These are phyloP conservation scores for Lochmaea crataegi DNA, from an alignment of 2,888 invertebrate species.

Conservation along the genomic window DNA sequence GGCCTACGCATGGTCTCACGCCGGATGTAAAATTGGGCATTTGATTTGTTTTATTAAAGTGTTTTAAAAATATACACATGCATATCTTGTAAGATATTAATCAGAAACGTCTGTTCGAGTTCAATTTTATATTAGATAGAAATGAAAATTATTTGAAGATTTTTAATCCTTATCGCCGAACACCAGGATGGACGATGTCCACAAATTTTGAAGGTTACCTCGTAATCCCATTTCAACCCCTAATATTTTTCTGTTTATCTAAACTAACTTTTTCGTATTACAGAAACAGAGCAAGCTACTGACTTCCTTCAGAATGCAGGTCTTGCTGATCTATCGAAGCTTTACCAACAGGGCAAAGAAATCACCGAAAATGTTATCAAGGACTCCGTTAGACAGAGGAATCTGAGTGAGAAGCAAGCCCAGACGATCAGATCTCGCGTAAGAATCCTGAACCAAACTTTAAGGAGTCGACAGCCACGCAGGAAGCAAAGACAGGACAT, in stretches of 20 bases:
- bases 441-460: conserved; percentile 80
- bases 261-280: conserved; percentile 44
- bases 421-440: conserved; percentile 82
- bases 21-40: conserved; percentile 4
- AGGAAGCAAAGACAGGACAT: conserved; percentile 76
- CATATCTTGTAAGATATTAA: not conserved
- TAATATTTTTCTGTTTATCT: conserved; percentile 1
- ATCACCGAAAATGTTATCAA: conserved; percentile 75
- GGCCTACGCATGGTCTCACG: not conserved
- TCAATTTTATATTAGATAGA: not conserved
- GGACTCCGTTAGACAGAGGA: conserved; percentile 68
- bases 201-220: not conserved
- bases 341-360: conserved; percentile 77
- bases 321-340: conserved; percentile 75
- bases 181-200: too few relatives aligned
- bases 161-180: too few relatives aligned
- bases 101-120: not conserved
- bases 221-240: not conserved
- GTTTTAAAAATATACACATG: conserved; percentile 2
- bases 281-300: conserved; percentile 82
- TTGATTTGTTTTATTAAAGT: conserved; percentile 4
- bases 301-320: conserved; percentile 83
- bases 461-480: conserved; percentile 73
- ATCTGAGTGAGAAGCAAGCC: conserved; percentile 78
- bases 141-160: not conserved